phyloP scores from a whole-genome alignment of 2,888 invertebrate species.

The Lomographa bimaculata region DNA sequence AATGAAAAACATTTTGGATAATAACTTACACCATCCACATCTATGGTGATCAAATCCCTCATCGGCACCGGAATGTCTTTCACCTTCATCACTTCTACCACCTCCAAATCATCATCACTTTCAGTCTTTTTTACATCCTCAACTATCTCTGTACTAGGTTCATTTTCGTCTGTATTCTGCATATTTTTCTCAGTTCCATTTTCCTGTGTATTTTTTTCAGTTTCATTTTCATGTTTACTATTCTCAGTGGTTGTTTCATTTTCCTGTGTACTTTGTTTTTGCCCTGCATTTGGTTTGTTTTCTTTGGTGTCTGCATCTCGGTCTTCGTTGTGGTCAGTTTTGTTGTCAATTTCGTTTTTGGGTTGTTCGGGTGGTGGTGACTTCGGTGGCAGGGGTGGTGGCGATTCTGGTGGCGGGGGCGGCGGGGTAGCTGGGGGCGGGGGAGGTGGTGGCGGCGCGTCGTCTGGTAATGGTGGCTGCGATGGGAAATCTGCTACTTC shows the following conservation, averaged over 20 bases:
- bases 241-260: no score
- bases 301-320: neutral
- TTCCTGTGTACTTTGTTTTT: no score
- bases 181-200: no score
- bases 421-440: slow-evolving; percentile 23
- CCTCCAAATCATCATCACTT: slow-evolving; percentile 46
- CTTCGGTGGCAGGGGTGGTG: slow-evolving; percentile 17
- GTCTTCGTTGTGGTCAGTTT: neutral
- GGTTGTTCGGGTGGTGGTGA: slow-evolving; percentile 20
- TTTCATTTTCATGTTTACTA: no score
- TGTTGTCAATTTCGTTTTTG: neutral
- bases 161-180: slow-evolving; percentile 1
- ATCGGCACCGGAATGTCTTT: slow-evolving; percentile 59
- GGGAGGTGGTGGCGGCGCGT: slow-evolving; percentile 61
- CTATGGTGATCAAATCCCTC: slow-evolving; percentile 50
- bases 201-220: no score
- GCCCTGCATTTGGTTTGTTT: slow-evolving; percentile 2
- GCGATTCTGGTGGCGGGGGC: slow-evolving; percentile 30
- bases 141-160: neutral
- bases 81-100: slow-evolving; percentile 52
- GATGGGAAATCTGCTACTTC: slow-evolving; percentile 66
- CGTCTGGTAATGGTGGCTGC: slow-evolving; percentile 73
- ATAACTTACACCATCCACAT: slow-evolving; percentile 59
- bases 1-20: no score
- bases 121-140: slow-evolving; percentile 2